These are phyloP conservation scores for Nibea coibor DNA, from an alignment of 2,113 vertebrate species.

Conservation along the genomic window DNA sequence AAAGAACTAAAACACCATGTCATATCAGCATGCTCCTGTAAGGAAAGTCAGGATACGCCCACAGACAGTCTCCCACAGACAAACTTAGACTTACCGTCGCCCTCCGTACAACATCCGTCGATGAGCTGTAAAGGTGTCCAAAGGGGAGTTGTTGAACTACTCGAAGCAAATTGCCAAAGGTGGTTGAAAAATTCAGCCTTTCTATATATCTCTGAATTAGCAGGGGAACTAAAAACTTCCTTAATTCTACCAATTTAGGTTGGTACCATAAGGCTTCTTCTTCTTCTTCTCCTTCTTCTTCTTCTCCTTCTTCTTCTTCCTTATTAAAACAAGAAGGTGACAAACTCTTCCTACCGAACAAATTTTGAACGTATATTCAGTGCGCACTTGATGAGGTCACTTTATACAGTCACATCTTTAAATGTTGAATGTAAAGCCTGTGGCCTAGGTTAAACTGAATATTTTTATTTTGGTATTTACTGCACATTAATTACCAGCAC, in stretches of 20 bases:
- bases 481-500: not conserved
- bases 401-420: not conserved
- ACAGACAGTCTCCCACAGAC: constrained; percentile 37
- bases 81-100: constrained; percentile 63
- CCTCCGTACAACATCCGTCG: constrained; percentile 27
- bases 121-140: constrained; percentile 40
- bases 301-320: constrained; percentile 74
- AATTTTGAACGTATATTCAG: constrained; percentile 19
- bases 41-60: constrained; percentile 71
- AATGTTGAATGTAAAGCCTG: not conserved
- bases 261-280: constrained; percentile 76
- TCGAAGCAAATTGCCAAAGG: constrained; percentile 78
- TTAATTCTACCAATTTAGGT: constrained; percentile 84
- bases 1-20: constrained; percentile 20
- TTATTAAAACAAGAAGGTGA: constrained; percentile 81
- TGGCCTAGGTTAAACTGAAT: not conserved
- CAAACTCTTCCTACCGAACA: constrained; percentile 64
- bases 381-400: constrained; percentile 7
- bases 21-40: not conserved
- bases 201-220: constrained; percentile 83
- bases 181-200: constrained; percentile 78
- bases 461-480: not conserved
- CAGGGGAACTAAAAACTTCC: constrained; percentile 87
- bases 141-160: constrained; percentile 59
- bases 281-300: constrained; percentile 72